Conservation (phyloP, 2,888 invertebrate genomes). For the Neocrepidodera transversa region DNA sequence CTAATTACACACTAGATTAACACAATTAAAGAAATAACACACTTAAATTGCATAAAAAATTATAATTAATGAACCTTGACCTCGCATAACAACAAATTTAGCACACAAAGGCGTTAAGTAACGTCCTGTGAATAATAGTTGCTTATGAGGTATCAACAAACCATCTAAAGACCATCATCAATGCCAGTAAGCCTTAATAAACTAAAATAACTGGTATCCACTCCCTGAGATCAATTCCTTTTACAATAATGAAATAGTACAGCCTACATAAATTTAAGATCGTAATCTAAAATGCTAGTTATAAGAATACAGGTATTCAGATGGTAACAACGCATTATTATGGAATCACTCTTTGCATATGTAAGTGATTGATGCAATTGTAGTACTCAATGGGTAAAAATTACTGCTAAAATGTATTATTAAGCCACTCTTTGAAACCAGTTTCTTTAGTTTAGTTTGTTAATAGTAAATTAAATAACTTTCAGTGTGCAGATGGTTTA, state of each 20-base stretch:
- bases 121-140: background rate
- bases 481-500: background rate
- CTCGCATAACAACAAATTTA: background rate
- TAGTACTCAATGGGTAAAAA: conserved; percentile 19
- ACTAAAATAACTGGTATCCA: conserved; percentile 6
- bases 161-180: background rate
- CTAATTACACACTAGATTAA: no score
- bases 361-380: conserved; percentile 14
- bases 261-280: conserved; percentile 2
- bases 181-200: background rate
- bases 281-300: background rate
- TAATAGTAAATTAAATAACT: background rate
- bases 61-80: no score
- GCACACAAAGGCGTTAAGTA: background rate
- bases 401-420: conserved; percentile 20
- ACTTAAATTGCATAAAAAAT: no score
- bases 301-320: background rate
- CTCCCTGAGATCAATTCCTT: conserved; percentile 1
- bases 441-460: conserved; percentile 1
- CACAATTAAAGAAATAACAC: no score
- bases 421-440: conserved; percentile 8
- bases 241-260: background rate
- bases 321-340: conserved; percentile 8
- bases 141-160: background rate
- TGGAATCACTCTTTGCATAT: conserved; percentile 2